Percentiles rank a stretch among this genome's conserved stretches.
Conservation (phyloP, 2,113 vertebrate species). For the Synchiropus splendidus region DNA sequence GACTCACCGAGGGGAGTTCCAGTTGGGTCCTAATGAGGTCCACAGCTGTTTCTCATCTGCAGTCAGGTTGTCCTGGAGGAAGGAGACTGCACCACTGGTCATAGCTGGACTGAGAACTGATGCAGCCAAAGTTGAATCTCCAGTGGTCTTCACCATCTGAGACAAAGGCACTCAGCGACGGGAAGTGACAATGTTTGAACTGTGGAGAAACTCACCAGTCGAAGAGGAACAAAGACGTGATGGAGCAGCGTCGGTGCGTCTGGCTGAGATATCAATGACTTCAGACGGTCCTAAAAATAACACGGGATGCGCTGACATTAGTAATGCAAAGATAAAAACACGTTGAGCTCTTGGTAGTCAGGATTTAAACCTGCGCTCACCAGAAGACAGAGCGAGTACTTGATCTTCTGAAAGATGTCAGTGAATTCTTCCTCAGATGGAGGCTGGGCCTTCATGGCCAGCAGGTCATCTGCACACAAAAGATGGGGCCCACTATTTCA, state of each 20-base stretch:
- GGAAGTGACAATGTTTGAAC: background rate
- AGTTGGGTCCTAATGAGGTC: conserved; percentile 72
- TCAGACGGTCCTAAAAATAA: conserved; percentile 68
- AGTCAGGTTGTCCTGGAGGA: conserved; percentile 66
- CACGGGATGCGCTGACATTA: background rate
- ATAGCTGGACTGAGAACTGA: conserved; percentile 66
- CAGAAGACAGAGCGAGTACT: conserved; percentile 79
- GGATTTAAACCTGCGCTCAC: conserved; percentile 58
- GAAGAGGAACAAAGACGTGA: conserved; percentile 73
- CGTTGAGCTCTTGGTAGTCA: background rate
- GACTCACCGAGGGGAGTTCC: conserved; percentile 63
- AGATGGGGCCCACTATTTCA: background rate
- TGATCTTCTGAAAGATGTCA: conserved; percentile 77
- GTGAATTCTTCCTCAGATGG: conserved; percentile 72
- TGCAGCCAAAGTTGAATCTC: conserved; percentile 62
- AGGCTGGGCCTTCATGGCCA: conserved; percentile 64
- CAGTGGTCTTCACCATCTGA: conserved; percentile 75
- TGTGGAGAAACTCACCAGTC: conserved; percentile 52
- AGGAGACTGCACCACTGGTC: conserved; percentile 69
- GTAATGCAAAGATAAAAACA: background rate
- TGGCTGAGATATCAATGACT: conserved; percentile 68
- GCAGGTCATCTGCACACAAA: conserved; percentile 63
- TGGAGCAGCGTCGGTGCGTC: conserved; percentile 72
- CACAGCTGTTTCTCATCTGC: conserved; percentile 65
- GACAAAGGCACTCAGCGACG: conserved; percentile 1